phyloP scores from a whole-genome alignment of 2,797 vertebrate genomes.

The Micropoecilia bifurca region DNA sequence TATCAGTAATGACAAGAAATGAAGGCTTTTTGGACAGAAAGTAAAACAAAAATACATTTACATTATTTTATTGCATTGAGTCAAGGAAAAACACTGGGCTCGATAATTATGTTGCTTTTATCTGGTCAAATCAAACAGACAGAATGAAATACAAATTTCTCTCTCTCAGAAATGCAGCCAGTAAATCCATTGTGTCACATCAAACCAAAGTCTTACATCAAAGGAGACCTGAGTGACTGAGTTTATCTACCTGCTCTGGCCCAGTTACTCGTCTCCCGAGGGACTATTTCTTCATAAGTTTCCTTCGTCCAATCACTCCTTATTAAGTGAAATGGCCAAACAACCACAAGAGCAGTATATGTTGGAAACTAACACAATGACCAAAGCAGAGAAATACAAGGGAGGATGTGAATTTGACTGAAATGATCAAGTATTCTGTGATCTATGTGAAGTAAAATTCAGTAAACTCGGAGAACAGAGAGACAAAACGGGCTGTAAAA shows the following conservation, averaged over 20 bases:
- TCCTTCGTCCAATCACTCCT: constrained; percentile 24
- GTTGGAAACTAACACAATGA: constrained; percentile 5
- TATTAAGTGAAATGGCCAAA: constrained; percentile 27
- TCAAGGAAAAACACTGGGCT: constrained; percentile 6
- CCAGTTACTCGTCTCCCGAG: constrained; percentile 7
- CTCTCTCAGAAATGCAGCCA: constrained; percentile 28
- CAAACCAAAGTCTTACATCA: constrained; percentile 19
- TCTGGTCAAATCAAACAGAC: constrained; percentile 11
- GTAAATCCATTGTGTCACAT: constrained; percentile 35
- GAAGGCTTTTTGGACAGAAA: neutral
- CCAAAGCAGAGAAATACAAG: neutral
- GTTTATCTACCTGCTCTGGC: neutral
- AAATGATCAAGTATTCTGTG: neutral
- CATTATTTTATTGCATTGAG: constrained; percentile 26
- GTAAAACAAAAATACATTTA: neutral
- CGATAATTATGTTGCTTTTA: constrained; percentile 18
- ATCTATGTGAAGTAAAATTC: neutral
- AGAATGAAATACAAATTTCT: constrained; percentile 4
- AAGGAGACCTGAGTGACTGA: neutral
- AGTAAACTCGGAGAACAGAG: constrained; percentile 18
- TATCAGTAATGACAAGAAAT: neutral
- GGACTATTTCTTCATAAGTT: constrained; percentile 35
- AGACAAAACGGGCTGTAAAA: neutral
- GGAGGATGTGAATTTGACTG: constrained; percentile 1
- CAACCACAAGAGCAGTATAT: constrained; percentile 12